Base-by-base conservation (phyloP, 2,888 invertebrate species). In the Tortricodes alternella region DNA sequence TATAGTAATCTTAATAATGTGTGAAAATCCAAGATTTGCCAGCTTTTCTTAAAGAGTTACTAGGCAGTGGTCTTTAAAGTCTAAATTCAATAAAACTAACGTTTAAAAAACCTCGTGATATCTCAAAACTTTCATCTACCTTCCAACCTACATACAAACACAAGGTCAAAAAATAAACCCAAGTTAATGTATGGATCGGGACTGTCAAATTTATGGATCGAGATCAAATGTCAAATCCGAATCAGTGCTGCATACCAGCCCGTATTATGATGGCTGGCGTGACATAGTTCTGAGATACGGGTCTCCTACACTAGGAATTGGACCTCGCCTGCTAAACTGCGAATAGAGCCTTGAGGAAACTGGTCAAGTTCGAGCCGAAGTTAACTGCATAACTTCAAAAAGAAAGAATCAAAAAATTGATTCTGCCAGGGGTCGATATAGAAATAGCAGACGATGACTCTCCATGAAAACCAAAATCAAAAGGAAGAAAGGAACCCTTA, bases 141-240 rank as follows among this genome's bases (percentile, higher is more conserved):
- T 29, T 11, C 29, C 11, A 29, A 29, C 29, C 11, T 29, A 27
- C 24, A 27, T n/a, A 29, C n/a, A 11, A 29, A 35, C 48, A 27
- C 29, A 38, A 49, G 49, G 49, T n/a, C 38, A 38, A 13, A 21
- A 9, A 23, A 24, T 15, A 52, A 44, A 53, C 37, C 21, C 11
- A n/a, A 18, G 13, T 21, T 44, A 35, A 52, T 27, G 18, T 3
- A 19, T 35, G 44, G 19, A 53, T 21, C 34, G 18, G 37, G 5
- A 21, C 53, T 15, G 8, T n/a, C n/a, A n/a, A n/a, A n/a, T n/a
- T n/a, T n/a, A n/a, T n/a, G n/a, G n/a, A n/a, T n/a, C n/a, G n/a
- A n/a, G n/a, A n/a, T n/a, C n/a, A 15, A 3, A 37, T 38, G 53
- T 53, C 53, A 53, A 53, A 53, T 23, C 5, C 11, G 52, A 52